Evolutionary conservation across 92 coral and sea anemone species (phyloP).

Genomic region (Siderastrea siderea): DNA sequence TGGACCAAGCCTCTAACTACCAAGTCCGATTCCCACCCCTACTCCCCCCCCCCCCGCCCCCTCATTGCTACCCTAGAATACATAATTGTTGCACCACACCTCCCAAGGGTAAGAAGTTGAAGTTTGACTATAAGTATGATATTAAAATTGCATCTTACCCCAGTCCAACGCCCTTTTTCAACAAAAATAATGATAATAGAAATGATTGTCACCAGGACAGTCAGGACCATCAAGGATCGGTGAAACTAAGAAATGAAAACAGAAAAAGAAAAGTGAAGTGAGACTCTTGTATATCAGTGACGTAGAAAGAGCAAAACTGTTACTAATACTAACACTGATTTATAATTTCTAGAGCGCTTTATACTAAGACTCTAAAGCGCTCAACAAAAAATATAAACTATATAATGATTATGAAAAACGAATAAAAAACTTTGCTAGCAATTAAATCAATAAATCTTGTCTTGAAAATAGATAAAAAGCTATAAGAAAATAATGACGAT

Average conservation of each 20-base stretch:
- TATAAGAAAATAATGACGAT: too few relatives aligned
- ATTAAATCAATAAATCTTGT: too few relatives aligned
- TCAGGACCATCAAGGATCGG: constrained; percentile 60
- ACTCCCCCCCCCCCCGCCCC: too few relatives aligned
- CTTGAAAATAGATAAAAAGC: too few relatives aligned
- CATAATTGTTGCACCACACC: neutral
- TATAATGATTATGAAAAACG: too few relatives aligned
- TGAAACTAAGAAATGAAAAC: constrained; percentile 63
- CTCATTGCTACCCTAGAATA: neutral
- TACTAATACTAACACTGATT: neutral
- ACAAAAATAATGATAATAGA: constrained; percentile 69
- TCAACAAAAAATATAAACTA: too few relatives aligned
- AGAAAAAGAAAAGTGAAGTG: neutral
- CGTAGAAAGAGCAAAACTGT: neutral
- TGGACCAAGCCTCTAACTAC: neutral
- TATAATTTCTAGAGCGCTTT: too few relatives aligned
- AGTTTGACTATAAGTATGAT: neutral
- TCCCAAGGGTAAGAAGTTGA: too few relatives aligned
- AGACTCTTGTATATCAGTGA: neutral
- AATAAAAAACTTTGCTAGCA: too few relatives aligned
- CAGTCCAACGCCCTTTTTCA: constrained; percentile 74
- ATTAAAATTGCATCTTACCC: constrained; percentile 28
- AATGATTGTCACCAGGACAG: constrained; percentile 62
- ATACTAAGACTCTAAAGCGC: too few relatives aligned
- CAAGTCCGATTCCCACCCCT: neutral